Base-by-base conservation (phyloP, 2,888 invertebrate species). In the Standfussiana lucernea region DNA sequence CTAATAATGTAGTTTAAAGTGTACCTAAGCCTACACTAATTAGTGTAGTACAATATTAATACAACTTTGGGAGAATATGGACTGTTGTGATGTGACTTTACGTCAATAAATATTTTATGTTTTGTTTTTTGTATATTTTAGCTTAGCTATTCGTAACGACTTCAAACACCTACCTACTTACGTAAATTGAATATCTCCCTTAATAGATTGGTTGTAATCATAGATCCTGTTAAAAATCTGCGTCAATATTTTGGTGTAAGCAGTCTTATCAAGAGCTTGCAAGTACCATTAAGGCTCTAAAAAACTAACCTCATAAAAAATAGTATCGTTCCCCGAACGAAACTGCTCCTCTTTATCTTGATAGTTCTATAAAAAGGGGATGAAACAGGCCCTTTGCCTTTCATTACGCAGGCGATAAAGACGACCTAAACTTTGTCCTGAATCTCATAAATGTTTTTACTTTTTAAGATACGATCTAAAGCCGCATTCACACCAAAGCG, bases 351-450 rank as follows among this genome's bases (percentile, higher is more conserved):
- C 50, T 62, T 85, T 84, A 84, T 85, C 83, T 84, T 81, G 72
- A 72, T 70, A 70, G 68, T 72, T 81, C 56, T 59, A 56, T 56
- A 79, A 79, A 84, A 75, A 59, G 42, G 11, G 24, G 62, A 76
- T 80, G 76, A 75, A 75, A 76, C 66, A 69, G 72, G 42, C 56
- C 47, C 64, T 75, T 75, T 35, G 64, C 50, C 62, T 47, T 72
- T 67, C 68, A 80, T 83, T 70, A 72, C 69, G 67, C 50, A n/a
- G 47, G 66, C 85, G 72, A 85, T 83, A 84, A 84, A 84, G 70
- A 64, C 50, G 37, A 18, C 15, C 84, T 32, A 32, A 66, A 79
- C 40, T 61, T 59, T 40, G 35, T 62, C 50, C 61, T 69, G 65
- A 66, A 73, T 79, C 66, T 84, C 74, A 79, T 66, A 45, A 69